Conservation (phyloP, 2,888 invertebrate genomes). For the Lithophane semibrunnea region DNA sequence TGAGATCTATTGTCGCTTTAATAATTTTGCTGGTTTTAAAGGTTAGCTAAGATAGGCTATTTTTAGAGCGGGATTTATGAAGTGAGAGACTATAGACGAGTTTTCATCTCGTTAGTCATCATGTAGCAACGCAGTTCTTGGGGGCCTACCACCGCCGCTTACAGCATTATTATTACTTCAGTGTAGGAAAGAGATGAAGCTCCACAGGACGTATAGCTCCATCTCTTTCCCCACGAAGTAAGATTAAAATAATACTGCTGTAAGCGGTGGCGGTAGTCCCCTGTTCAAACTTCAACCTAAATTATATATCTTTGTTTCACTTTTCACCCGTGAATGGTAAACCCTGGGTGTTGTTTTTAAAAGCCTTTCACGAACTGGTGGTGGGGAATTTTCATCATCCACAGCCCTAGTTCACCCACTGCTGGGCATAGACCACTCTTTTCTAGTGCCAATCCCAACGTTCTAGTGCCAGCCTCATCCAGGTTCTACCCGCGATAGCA, state of each 20-base stretch:
- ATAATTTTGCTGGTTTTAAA: constrained; percentile 48
- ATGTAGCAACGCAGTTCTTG: neutral
- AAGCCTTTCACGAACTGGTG: neutral
- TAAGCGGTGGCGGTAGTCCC: no score
- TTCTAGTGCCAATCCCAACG: neutral
- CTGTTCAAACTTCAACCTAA: neutral
- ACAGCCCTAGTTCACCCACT: neutral
- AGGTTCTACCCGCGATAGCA: neutral
- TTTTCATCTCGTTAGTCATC: no score
- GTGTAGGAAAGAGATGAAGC: no score
- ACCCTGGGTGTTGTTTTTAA: neutral
- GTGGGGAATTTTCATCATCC: neutral
- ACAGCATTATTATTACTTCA: no score
- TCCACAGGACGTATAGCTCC: no score
- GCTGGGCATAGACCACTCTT: neutral
- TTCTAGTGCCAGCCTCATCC: neutral
- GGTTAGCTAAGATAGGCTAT: constrained; percentile 38
- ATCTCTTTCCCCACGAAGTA: no score
- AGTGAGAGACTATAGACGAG: no score
- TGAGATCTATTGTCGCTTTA: constrained; percentile 64
- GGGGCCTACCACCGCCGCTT: no score
- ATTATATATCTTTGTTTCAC: neutral
- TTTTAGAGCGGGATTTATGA: constrained; percentile 31
- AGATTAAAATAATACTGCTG: no score
- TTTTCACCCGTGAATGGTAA: neutral